Conservation (phyloP, 2,797 vertebrate genomes). For the Catharus ustulatus region DNA sequence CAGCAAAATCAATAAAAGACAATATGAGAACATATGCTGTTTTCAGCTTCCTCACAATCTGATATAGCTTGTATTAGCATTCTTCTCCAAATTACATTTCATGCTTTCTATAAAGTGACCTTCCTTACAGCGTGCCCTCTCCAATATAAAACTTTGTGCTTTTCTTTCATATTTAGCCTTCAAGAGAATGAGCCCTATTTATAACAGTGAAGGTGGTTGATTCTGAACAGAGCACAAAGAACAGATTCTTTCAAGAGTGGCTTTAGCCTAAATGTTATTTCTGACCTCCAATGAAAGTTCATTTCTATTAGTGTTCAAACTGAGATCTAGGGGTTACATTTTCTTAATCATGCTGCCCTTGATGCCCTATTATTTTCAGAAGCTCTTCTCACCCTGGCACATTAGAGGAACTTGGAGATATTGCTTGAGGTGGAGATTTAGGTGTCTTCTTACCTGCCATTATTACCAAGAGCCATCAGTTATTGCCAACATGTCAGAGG, state of each 20-base stretch:
- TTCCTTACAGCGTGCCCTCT: constrained; percentile 36
- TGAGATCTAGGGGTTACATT: background rate
- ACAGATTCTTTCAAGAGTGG: background rate
- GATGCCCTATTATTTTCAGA: background rate
- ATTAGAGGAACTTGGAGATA: background rate
- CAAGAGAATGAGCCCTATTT: constrained; percentile 23
- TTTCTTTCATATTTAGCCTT: constrained; percentile 5
- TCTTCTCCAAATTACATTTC: constrained; percentile 50
- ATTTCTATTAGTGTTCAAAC: constrained; percentile 7
- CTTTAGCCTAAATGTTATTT: background rate
- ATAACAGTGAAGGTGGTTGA: background rate
- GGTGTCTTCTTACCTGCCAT: background rate
- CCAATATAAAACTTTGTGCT: constrained; percentile 16
- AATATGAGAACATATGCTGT: constrained; percentile 65
- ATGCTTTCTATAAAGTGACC: constrained; percentile 37
- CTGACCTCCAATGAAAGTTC: background rate
- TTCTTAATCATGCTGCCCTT: background rate
- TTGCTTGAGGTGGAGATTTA: background rate
- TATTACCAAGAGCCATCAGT: background rate
- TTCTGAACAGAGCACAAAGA: background rate
- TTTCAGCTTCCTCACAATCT: constrained; percentile 56
- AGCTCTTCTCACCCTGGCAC: background rate
- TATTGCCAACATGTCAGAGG: background rate
- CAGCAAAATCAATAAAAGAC: constrained; percentile 72
- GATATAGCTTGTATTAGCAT: constrained; percentile 50